Percentiles rank a stretch among this genome's conserved stretches.
Conservation (phyloP, 2,797 vertebrate genomes). For the Podargus strigoides region DNA sequence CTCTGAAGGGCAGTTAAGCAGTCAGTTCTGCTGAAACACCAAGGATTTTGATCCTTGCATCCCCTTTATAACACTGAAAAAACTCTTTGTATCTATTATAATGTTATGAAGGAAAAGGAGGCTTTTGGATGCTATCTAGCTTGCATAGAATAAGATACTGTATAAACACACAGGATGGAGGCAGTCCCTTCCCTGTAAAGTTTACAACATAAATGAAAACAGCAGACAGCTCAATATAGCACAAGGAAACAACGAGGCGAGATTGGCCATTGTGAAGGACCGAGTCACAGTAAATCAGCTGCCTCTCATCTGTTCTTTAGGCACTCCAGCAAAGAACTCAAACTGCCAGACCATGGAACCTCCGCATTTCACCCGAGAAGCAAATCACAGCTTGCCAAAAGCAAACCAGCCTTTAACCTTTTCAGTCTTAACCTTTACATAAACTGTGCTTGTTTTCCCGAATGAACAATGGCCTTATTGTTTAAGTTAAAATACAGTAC, state of each 20-base stretch:
- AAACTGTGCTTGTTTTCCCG: constrained; percentile 65
- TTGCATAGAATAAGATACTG: neutral
- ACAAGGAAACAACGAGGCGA: neutral
- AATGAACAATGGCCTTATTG: constrained; percentile 76
- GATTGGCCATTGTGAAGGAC: fast-evolving
- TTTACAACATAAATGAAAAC: neutral
- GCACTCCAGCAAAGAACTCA: neutral
- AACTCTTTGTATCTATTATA: neutral
- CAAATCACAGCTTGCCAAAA: constrained; percentile 17
- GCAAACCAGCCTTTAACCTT: constrained; percentile 53
- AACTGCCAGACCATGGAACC: neutral
- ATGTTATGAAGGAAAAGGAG: neutral
- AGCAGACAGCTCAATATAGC: neutral
- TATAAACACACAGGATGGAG: neutral
- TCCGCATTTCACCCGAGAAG: constrained; percentile 18
- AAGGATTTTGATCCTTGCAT: neutral
- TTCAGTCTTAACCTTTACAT: constrained; percentile 62
- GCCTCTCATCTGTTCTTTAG: neutral
- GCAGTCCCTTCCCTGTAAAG: neutral
- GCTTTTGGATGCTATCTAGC: neutral
- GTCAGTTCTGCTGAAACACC: neutral
- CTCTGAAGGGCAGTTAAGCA: neutral
- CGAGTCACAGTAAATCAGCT: neutral
- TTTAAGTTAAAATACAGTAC: constrained; percentile 68
- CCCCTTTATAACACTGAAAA: neutral